These are phyloP conservation scores for Poecilia gillii DNA, from an alignment of 2,797 vertebrate genomes.

Conservation along the genomic window DNA sequence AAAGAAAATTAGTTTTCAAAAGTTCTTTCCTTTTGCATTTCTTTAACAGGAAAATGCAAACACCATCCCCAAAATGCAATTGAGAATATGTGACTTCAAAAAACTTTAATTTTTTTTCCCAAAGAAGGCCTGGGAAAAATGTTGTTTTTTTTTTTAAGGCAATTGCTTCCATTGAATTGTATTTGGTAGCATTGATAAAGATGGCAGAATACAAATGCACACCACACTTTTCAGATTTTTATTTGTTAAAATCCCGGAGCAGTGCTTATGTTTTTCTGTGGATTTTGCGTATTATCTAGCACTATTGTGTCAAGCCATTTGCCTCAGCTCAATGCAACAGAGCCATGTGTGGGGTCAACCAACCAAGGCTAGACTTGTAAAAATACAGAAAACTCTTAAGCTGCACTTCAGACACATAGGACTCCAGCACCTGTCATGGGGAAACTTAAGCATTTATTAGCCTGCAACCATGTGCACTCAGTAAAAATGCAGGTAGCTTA, in stretches of 20 bases:
- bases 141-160: neutral
- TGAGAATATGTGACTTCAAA: neutral
- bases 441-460: slow-evolving; percentile 65
- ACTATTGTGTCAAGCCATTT: slow-evolving; percentile 61
- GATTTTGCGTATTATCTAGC: slow-evolving; percentile 49
- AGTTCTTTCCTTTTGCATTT: neutral
- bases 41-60: neutral
- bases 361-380: slow-evolving; percentile 69
- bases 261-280: slow-evolving; percentile 32
- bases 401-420: slow-evolving; percentile 67
- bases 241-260: slow-evolving; percentile 20
- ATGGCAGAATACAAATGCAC: neutral
- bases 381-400: slow-evolving; percentile 63
- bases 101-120: neutral
- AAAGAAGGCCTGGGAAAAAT: too few species aligned
- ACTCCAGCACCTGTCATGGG: slow-evolving; percentile 77
- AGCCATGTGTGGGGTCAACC: slow-evolving; percentile 71
- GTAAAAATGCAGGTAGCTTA: slow-evolving; percentile 47
- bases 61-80: neutral
- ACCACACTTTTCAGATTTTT: neutral
- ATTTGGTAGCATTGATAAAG: neutral
- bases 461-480: slow-evolving; percentile 60
- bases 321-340: slow-evolving; percentile 69
- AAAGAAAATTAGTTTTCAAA: neutral
- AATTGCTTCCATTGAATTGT: neutral